Evolutionary conservation across 2,797 vertebrate genomes (phyloP), one percentile per base, ranked within the genome.

Genomic region (Balearica regulorum): DNA sequence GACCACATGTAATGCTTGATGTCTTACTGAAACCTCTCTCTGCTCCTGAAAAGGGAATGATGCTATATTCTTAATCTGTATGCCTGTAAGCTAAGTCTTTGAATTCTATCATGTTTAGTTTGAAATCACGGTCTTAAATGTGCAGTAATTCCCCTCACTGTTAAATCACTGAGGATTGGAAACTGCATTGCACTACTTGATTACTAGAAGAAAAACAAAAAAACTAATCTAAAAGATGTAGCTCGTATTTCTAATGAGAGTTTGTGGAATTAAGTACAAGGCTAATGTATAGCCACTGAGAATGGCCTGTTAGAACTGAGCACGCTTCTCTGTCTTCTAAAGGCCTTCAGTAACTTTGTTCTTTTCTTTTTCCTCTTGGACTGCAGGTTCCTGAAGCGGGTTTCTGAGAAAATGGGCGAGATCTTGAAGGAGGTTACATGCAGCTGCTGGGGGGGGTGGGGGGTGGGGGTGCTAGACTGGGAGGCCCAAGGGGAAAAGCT

Each of bases 341-440:
- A 98, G 97, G 97, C 97, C 97, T 98, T 97, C 97, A 97, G 98
- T 99, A 99, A 99, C 98, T 98, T 89, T 98, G 96, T 98, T 97
- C 94, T 96, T 98, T 98, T 98, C 98, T 99, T 97, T 99, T 98
- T 99, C 98, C 98, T 98, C 98, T 99, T 98, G 99, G 99, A 99
- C 99, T 98, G 97, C 99, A 99, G 99, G 99, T 99, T 99, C 99
- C 99, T 99, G 99, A 99, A 99, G 99, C 99, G 99, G 99, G 98
- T 98, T 99, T 99, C 98, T 98, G 98, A 99, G 99, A 98, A 99
- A 99, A 99, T 99, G 99, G 99, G 99, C 99, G 97, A 98, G 98
- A 98, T 98, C 98, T 98, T 99, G 99, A 99, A 99, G 99, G 99
- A 99, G 98, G 99, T 99, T 98, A 99, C 99, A 98, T 98, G 98